These are phyloP conservation scores for Drosophila formosana DNA, from an alignment of 2,888 invertebrate species.

Conservation along the genomic window DNA sequence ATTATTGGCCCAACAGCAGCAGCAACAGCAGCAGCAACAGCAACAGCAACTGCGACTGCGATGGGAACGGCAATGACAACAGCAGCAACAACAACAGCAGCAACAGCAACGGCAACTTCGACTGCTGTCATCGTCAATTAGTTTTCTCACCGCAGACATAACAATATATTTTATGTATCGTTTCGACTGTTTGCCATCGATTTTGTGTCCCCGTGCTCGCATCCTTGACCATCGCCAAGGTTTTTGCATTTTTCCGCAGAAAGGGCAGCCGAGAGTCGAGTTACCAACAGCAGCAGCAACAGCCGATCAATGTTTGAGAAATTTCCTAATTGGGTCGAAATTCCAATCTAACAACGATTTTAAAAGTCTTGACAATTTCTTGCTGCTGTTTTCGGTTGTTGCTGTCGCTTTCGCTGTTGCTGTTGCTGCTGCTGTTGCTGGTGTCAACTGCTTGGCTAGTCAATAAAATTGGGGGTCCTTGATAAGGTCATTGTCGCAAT, in stretches of 20 bases:
- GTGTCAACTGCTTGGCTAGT: slow-evolving; percentile 52
- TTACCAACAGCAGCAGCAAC: slow-evolving; percentile 39
- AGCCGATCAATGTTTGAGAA: slow-evolving; percentile 59
- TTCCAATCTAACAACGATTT: slow-evolving; percentile 82
- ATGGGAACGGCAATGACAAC: slow-evolving; percentile 9
- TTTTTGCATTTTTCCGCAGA: slow-evolving; percentile 66
- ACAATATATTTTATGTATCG: slow-evolving; percentile 78
- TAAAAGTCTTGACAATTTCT: slow-evolving; percentile 56
- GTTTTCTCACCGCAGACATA: slow-evolving; percentile 79
- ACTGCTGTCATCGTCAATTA: slow-evolving; percentile 75
- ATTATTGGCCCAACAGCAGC: slow-evolving; percentile 29
- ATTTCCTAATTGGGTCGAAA: slow-evolving; percentile 83
- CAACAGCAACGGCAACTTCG: slow-evolving; percentile 23
- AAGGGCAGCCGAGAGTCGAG: slow-evolving; percentile 35
- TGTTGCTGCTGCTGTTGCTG: slow-evolving; percentile 22
- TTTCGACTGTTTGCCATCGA: slow-evolving; percentile 29
- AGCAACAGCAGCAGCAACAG: not conserved
- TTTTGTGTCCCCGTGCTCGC: slow-evolving; percentile 34
- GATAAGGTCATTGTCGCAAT: slow-evolving; percentile 41
- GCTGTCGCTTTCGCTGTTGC: slow-evolving; percentile 9
- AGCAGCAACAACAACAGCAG: slow-evolving; percentile 12
- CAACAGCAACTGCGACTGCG: slow-evolving; percentile 20
- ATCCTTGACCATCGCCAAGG: slow-evolving; percentile 52
- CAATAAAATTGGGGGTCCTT: slow-evolving; percentile 50
- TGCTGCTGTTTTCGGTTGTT: slow-evolving; percentile 43